These are phyloP conservation scores for Microctenopoma lineatum DNA, from an alignment of 2,797 vertebrate genomes.

Conservation along the genomic window DNA sequence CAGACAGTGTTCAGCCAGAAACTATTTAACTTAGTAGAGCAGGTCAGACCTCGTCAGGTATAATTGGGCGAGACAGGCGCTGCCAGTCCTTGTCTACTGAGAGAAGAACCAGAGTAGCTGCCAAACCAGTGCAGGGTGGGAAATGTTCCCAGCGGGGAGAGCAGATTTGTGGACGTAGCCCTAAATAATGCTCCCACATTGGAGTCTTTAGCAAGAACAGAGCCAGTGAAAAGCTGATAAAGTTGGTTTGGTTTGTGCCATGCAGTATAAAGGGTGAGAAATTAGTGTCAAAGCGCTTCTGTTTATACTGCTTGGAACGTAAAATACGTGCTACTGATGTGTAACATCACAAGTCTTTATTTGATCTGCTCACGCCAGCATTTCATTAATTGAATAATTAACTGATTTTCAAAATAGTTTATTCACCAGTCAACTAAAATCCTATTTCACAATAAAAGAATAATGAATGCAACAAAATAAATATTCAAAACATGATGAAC, in stretches of 20 bases:
- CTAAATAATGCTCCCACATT: conserved; percentile 57
- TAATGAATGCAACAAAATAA: background rate
- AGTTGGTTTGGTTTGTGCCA: background rate
- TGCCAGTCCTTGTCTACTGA: conserved; percentile 76
- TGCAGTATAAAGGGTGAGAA: background rate
- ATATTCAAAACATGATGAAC: background rate
- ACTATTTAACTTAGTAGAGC: conserved; percentile 65
- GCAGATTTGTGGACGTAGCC: conserved; percentile 63
- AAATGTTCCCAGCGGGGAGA: conserved; percentile 75
- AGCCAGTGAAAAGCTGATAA: conserved; percentile 31
- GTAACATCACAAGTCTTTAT: too few relatives aligned
- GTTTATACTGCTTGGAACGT: background rate
- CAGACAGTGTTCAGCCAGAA: conserved; percentile 64
- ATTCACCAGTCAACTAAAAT: too few relatives aligned
- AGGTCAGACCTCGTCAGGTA: conserved; percentile 74
- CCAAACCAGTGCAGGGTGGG: conserved; percentile 60
- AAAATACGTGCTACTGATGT: too few relatives aligned
- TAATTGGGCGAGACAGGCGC: conserved; percentile 78
- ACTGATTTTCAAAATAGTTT: too few relatives aligned
- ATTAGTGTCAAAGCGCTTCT: background rate
- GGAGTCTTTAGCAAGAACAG: conserved; percentile 48
- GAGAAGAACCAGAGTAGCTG: conserved; percentile 77
- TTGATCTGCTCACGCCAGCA: too few relatives aligned
- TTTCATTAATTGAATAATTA: too few relatives aligned
- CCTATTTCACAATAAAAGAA: too few relatives aligned